These are phyloP conservation scores for Chionomys nivalis DNA, from an alignment of 2,113 vertebrate genomes.

Conservation along the genomic window DNA sequence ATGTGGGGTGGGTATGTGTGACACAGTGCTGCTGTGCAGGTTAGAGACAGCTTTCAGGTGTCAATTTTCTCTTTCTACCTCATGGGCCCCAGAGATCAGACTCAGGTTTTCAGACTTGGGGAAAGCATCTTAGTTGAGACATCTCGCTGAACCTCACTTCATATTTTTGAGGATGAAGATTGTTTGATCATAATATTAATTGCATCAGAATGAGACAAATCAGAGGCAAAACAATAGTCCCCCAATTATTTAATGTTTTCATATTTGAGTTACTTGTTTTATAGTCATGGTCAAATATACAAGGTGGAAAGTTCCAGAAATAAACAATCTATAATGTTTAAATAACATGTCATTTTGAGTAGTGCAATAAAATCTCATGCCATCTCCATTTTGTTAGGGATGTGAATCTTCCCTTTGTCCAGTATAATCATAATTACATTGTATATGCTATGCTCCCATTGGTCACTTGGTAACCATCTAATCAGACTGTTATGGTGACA, in stretches of 20 bases:
- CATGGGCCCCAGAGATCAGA: too few relatives aligned
- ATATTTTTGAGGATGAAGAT: slow-evolving; percentile 6
- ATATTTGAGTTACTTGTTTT: background rate
- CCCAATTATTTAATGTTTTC: background rate
- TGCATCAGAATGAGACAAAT: background rate
- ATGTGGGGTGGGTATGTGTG: background rate
- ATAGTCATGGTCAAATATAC: background rate
- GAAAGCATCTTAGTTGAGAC: background rate
- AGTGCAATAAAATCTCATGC: background rate
- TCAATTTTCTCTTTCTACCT: background rate
- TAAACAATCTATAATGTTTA: background rate
- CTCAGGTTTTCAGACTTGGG: background rate
- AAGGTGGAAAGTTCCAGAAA: background rate
- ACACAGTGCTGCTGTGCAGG: background rate
- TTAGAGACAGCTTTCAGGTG: background rate
- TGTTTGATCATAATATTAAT: background rate
- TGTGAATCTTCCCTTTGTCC: background rate
- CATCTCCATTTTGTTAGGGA: background rate
- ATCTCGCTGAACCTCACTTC: background rate
- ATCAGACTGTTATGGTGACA: background rate
- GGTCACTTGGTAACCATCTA: background rate
- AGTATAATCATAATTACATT: background rate
- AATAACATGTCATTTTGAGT: background rate
- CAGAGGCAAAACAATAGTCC: background rate
- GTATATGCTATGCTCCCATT: background rate